Conservation (phyloP, 2,797 vertebrate genomes). For the Myotis findleyi region DNA sequence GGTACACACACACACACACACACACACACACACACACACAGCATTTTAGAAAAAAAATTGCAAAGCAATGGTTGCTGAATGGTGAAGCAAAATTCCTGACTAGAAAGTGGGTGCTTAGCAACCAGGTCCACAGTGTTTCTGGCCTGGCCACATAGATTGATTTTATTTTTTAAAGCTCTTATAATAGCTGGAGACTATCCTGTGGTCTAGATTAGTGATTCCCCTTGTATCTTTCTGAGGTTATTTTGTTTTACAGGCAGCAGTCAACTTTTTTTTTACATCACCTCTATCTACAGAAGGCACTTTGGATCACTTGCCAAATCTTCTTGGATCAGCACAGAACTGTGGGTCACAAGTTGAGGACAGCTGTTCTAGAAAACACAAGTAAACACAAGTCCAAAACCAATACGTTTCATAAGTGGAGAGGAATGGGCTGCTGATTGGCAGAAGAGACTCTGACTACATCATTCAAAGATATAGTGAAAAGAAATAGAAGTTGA, state of each 20-base stretch:
- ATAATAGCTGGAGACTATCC: conserved; percentile 67
- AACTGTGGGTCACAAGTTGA: not conserved
- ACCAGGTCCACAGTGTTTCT: conserved; percentile 62
- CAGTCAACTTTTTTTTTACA: conserved; percentile 9
- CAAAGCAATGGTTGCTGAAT: not conserved
- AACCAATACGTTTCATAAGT: not conserved
- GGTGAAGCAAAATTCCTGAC: conserved; percentile 31
- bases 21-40: not conserved
- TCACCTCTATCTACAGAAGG: not conserved
- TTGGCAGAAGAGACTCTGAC: conserved; percentile 9
- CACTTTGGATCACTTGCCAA: not conserved
- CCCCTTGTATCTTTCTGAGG: conserved; percentile 26
- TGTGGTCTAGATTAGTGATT: conserved; percentile 68
- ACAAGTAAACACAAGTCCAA: not conserved
- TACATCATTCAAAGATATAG: not conserved
- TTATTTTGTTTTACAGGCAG: conserved; percentile 52
- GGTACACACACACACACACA: not conserved
- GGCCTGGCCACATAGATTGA: conserved; percentile 64
- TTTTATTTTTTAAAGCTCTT: conserved; percentile 69
- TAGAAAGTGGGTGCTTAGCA: conserved; percentile 68
- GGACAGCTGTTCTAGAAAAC: conserved; percentile 1
- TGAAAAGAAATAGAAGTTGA: not conserved
- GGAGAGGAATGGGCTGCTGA: conserved; percentile 1
- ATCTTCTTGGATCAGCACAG: not conserved
- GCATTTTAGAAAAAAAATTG: not conserved